Evolutionary conservation across 2,888 invertebrate genomes (phyloP).

Genomic region (Eristalis arbustorum): DNA sequence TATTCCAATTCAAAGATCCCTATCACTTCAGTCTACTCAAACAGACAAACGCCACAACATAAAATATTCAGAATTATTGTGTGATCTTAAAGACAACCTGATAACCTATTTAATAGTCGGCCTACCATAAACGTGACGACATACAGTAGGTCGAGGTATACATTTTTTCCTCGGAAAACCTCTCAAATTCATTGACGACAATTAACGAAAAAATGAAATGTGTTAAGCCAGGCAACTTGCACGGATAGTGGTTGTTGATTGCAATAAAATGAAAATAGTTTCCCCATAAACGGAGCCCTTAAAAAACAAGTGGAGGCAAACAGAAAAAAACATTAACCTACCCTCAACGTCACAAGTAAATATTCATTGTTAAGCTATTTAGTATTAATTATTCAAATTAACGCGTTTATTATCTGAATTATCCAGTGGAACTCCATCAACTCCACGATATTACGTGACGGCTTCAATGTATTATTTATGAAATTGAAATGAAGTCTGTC

Average conservation of each 20-base stretch:
- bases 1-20: too few species aligned
- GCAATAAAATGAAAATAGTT: not conserved
- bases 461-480: constrained; percentile 34
- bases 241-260: not conserved
- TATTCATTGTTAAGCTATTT: constrained; percentile 36
- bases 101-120: not conserved
- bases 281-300: not conserved
- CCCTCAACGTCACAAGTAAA: not conserved
- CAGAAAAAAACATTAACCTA: not conserved
- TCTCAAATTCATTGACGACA: not conserved
- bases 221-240: not conserved
- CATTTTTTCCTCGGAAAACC: not conserved
- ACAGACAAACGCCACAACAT: too few species aligned
- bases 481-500: constrained; percentile 45
- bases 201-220: not conserved
- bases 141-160: not conserved
- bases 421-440: constrained; percentile 27
- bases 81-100: not conserved
- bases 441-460: constrained; percentile 33
- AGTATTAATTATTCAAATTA: constrained; percentile 34
- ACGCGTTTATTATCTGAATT: constrained; percentile 29
- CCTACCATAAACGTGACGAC: not conserved
- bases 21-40: too few species aligned
- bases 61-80: not conserved
- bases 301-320: not conserved